A percentile compares a stretch with the other conserved stretches of the same genome.
Evolutionary conservation across 2,113 vertebrate species (phyloP).

Genomic region (Poecile atricapillus): DNA sequence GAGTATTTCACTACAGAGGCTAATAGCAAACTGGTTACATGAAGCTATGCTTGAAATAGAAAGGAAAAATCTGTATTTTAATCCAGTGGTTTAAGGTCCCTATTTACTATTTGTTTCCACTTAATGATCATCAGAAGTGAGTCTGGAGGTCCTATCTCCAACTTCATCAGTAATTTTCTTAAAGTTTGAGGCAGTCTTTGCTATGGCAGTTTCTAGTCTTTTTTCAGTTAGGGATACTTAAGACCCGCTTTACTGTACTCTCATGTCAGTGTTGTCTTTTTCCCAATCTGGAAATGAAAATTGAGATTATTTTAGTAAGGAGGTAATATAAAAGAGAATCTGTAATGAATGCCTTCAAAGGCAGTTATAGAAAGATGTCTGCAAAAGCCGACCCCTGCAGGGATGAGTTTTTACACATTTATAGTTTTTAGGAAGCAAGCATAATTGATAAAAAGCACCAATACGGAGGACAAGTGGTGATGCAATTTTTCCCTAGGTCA

Average conservation of each 20-base stretch:
- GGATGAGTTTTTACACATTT: background rate
- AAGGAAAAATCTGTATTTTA: background rate
- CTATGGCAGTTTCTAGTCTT: background rate
- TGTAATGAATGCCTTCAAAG: background rate
- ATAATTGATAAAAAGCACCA: background rate
- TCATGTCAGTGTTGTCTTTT: background rate
- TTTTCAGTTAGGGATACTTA: background rate
- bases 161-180: background rate
- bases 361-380: background rate
- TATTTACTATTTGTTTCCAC: background rate
- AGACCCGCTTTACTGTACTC: background rate
- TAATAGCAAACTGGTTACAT: background rate
- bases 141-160: background rate
- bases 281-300: background rate
- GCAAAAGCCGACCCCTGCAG: background rate
- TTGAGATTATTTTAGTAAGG: background rate
- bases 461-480: background rate
- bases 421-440: background rate
- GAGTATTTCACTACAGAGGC: background rate
- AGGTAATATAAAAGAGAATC: background rate
- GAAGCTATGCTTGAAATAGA: background rate
- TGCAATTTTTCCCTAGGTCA: background rate
- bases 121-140: background rate
- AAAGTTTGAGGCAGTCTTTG: background rate
- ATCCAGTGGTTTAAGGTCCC: background rate